These are phyloP conservation scores for Tiliacea citrago DNA, from an alignment of 2,888 invertebrate species.

Conservation along the genomic window DNA sequence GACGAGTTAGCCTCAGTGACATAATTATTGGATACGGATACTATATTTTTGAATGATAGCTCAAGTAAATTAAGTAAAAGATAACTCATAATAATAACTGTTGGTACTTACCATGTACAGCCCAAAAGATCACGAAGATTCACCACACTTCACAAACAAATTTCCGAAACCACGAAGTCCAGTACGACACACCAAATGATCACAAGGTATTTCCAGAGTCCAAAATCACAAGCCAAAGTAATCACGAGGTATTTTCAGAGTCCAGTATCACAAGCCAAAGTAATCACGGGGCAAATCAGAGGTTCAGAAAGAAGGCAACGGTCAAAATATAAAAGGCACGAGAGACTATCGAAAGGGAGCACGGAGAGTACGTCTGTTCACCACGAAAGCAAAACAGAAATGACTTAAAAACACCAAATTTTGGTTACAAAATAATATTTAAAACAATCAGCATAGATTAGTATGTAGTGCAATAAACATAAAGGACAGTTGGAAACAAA, in stretches of 20 bases:
- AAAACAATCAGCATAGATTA: too few relatives aligned
- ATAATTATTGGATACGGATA: background rate
- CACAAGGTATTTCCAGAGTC: background rate
- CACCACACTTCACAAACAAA: conserved; percentile 8
- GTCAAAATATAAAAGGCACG: conserved; percentile 1
- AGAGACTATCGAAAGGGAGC: background rate
- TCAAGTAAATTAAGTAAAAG: background rate
- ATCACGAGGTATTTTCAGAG: background rate
- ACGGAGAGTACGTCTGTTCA: conserved; percentile 10
- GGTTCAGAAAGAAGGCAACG: conserved; percentile 6
- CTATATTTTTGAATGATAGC: background rate
- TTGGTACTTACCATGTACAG: background rate
- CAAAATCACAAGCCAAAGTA: background rate
- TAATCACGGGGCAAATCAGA: conserved; percentile 6
- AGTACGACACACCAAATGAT: background rate
- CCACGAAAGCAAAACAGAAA: conserved; percentile 13
- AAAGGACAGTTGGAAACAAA: too few relatives aligned
- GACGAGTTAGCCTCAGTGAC: too few relatives aligned
- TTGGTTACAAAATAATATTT: too few relatives aligned
- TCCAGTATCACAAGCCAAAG: background rate
- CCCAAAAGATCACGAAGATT: background rate
- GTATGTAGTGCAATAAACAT: too few relatives aligned
- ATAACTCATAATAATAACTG: background rate
- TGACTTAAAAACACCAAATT: too few relatives aligned
- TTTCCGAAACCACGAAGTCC: background rate